Evolutionary conservation across 2,113 vertebrate species (phyloP).

Genomic region (Corythornis vintsioides): DNA sequence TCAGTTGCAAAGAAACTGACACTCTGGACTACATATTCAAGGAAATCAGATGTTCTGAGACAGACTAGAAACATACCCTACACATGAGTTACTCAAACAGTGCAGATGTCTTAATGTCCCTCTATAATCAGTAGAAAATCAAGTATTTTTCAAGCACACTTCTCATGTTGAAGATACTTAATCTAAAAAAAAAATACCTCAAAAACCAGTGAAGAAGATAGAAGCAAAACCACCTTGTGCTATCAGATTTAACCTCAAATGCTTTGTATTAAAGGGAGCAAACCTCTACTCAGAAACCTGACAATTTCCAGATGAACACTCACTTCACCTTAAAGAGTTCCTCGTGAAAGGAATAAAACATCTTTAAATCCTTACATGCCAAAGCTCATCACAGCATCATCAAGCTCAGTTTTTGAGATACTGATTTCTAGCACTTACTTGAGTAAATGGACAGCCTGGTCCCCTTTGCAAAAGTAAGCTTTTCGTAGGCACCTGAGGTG

Average conservation of each 20-base stretch:
- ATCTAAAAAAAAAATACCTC: not conserved
- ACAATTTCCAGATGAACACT: not conserved
- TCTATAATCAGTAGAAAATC: not conserved
- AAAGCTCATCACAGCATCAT: not conserved
- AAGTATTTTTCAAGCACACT: not conserved
- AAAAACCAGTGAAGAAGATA: not conserved
- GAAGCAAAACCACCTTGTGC: not conserved
- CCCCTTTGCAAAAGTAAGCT: not conserved
- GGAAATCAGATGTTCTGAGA: not conserved
- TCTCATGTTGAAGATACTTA: not conserved
- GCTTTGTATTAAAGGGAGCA: not conserved
- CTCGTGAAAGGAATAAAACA: not conserved
- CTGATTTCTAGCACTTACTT: conserved; percentile 40
- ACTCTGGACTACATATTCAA: not conserved
- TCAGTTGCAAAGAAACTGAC: not conserved
- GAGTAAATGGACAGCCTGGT: not conserved
- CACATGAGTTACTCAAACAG: not conserved
- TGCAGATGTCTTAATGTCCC: not conserved
- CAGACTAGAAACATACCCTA: not conserved
- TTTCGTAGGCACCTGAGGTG: fast-evolving
- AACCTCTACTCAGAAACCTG: not conserved
- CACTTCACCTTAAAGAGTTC: not conserved
- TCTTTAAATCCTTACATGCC: not conserved
- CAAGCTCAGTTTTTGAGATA: not conserved
- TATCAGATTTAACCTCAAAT: not conserved